A percentile compares a stretch with the other conserved stretches of the same genome.
phyloP scores from a whole-genome alignment of 2,797 vertebrate genomes.

The Dendrocincla fuliginosa region DNA sequence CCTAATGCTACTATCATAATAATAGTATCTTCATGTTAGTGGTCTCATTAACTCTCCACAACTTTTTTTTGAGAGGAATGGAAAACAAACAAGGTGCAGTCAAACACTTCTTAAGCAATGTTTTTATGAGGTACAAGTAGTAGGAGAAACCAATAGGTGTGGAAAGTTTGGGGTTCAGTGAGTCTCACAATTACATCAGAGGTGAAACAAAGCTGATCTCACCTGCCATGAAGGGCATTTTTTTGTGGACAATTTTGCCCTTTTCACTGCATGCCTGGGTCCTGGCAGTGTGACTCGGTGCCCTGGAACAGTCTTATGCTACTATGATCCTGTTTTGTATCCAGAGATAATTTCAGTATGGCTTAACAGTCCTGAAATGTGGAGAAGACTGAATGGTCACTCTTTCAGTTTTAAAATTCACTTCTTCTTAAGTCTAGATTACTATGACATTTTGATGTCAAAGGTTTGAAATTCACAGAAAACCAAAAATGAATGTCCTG shows the following conservation, averaged over 20 bases:
- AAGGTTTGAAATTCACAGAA: not conserved
- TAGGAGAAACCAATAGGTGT: not conserved
- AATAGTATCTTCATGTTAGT: not conserved
- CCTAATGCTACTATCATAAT: not conserved
- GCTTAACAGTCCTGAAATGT: not conserved
- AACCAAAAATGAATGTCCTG: not conserved
- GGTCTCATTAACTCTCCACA: not conserved
- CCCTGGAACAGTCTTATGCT: not conserved
- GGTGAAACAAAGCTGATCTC: not conserved
- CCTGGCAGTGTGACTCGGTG: not conserved
- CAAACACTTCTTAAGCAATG: not conserved
- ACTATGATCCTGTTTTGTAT: not conserved
- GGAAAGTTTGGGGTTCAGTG: not conserved
- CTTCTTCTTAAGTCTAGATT: not conserved
- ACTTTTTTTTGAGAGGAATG: not conserved
- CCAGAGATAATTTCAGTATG: not conserved
- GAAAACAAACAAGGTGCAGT: not conserved
- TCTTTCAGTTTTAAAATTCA: not conserved
- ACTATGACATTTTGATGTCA: not conserved
- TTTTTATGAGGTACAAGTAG: not conserved
- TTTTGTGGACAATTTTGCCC: not conserved
- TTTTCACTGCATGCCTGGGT: not conserved
- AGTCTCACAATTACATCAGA: not conserved
- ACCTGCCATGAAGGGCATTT: not conserved
- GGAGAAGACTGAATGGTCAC: not conserved